Evolutionary conservation across 1,140 invertebrate genomes (phyloP).

Genomic region (Asbolus verrucosus): DNA sequence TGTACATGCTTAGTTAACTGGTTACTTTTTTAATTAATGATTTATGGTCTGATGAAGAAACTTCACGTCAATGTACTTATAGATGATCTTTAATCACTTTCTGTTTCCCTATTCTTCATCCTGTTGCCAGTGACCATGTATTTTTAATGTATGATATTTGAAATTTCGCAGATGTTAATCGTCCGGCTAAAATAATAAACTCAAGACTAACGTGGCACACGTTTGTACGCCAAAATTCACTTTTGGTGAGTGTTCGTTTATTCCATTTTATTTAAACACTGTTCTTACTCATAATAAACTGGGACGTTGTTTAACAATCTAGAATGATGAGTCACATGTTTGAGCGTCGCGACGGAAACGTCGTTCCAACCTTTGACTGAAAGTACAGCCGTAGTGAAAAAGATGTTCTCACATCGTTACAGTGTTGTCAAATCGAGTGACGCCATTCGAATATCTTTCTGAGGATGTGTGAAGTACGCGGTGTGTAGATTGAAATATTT

Average conservation of each 20-base stretch:
- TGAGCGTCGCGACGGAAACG: conserved; percentile 41
- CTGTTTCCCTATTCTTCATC: conserved; percentile 2
- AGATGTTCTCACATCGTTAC: too few species aligned
- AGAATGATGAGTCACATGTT: conserved; percentile 31
- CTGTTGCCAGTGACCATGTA: conserved; percentile 9
- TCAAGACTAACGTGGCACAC: conserved; percentile 26
- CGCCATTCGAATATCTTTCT: too few species aligned
- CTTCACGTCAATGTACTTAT: conserved; percentile 18
- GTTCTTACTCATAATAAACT: conserved; percentile 13
- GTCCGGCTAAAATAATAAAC: conserved; percentile 29
- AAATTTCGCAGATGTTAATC: conserved; percentile 25
- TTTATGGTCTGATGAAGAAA: conserved; percentile 21
- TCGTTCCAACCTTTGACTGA: conserved; percentile 2
- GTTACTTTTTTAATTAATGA: conserved; percentile 37
- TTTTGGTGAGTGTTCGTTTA: conserved; percentile 37
- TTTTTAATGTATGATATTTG: conserved; percentile 6
- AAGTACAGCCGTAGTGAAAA: background rate
- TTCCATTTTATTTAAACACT: conserved; percentile 34
- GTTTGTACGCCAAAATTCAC: conserved; percentile 34
- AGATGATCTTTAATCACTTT: conserved; percentile 2
- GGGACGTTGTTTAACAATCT: conserved; percentile 24
- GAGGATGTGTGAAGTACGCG: too few species aligned
- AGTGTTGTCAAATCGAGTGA: too few species aligned
- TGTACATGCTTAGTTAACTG: conserved; percentile 7
- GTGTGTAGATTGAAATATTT: too few species aligned